These are phyloP conservation scores for Macrophya annulata DNA, from an alignment of 2,888 invertebrate species.

Conservation along the genomic window DNA sequence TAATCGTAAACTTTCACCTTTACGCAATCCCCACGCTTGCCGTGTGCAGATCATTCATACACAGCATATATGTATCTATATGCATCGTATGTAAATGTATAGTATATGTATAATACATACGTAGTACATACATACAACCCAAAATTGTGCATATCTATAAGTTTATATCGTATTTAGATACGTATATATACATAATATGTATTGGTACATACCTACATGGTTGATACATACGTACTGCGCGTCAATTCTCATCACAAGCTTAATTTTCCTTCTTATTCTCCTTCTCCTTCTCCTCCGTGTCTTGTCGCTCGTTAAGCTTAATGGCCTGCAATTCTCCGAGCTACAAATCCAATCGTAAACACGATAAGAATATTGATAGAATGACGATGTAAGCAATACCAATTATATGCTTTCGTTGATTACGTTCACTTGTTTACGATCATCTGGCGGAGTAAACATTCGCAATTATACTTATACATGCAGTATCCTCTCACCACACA, in stretches of 20 bases:
- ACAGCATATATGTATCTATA: too few species aligned
- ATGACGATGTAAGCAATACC: neutral
- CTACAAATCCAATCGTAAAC: neutral
- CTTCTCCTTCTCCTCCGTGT: neutral
- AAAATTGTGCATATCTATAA: too few species aligned
- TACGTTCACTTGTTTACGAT: conserved; percentile 7
- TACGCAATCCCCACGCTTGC: neutral
- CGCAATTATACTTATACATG: neutral
- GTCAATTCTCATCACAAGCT: neutral
- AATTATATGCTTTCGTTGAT: neutral
- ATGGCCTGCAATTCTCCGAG: conserved; percentile 6
- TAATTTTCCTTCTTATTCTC: neutral
- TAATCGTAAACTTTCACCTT: neutral
- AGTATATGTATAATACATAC: too few species aligned
- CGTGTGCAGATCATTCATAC: neutral
- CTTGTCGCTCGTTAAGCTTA: conserved; percentile 1
- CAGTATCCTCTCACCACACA: too few species aligned
- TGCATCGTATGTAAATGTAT: too few species aligned
- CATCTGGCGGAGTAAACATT: neutral
- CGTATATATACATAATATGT: too few species aligned
- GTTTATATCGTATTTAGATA: too few species aligned
- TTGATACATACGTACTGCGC: neutral
- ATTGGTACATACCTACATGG: neutral
- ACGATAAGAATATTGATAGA: conserved; percentile 8
- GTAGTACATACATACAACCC: too few species aligned